Conservation (phyloP, 2,113 vertebrate species). For the Otis tarda region DNA sequence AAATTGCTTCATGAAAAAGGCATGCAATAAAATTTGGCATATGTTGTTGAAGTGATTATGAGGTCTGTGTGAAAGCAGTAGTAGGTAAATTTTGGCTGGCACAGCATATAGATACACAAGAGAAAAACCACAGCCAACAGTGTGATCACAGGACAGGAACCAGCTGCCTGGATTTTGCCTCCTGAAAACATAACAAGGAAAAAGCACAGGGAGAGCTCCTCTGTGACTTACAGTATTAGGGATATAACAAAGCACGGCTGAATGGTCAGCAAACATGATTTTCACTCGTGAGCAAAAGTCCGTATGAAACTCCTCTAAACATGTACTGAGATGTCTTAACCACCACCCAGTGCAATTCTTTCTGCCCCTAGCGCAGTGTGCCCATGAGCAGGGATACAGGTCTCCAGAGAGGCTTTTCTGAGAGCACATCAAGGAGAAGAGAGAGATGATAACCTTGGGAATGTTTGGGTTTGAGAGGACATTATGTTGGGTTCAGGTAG, state of each 20-base stretch:
- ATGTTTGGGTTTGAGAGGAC: neutral
- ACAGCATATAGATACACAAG: slow-evolving; percentile 49
- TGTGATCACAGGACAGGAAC: slow-evolving; percentile 58
- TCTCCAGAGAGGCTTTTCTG: neutral
- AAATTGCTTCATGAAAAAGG: neutral
- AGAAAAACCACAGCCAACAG: slow-evolving; percentile 59
- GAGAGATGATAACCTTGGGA: neutral
- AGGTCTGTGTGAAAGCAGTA: slow-evolving; percentile 64
- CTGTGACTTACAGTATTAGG: neutral
- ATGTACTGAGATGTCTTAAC: neutral
- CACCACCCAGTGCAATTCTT: neutral
- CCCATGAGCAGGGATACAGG: neutral
- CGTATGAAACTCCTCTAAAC: neutral
- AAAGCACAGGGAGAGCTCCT: slow-evolving; percentile 3
- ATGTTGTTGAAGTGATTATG: slow-evolving; percentile 42
- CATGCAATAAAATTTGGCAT: slow-evolving; percentile 47
- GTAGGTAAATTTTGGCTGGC: slow-evolving; percentile 69
- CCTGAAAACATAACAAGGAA: slow-evolving; percentile 51
- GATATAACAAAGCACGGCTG: neutral
- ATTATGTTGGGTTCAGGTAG: neutral
- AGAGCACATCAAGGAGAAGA: neutral
- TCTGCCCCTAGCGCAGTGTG: neutral
- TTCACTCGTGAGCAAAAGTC: neutral
- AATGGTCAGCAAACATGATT: neutral
- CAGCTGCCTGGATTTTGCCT: slow-evolving; percentile 61